Evolutionary conservation across 2,888 invertebrate species (phyloP), one percentile per base, ranked within the genome.

Genomic region (Eristalis intricaria): DNA sequence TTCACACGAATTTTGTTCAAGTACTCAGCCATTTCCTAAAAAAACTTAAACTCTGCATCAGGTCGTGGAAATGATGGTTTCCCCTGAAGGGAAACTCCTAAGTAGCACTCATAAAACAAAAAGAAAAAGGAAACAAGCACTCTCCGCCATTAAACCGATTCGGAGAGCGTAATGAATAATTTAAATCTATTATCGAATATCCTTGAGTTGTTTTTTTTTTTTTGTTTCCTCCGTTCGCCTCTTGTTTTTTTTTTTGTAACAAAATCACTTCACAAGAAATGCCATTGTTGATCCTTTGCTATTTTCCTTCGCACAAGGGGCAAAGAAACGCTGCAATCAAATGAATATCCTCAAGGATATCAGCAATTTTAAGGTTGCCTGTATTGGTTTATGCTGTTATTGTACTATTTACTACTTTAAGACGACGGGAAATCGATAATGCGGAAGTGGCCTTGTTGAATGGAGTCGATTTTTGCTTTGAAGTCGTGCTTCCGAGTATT

Each of bases 121-220:
- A 50, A 50, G 7, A 8, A 50, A 50, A 50, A n/a, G 50, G 50
- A 50, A 50, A 19, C 19, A 50, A 50, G 50, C 19, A 50, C 19
- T 50, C 19, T 19, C 10, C 19, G 19, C 4, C 69, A 13, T 23
- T 32, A 43, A 22, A 23, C n/a, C 58, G 15, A 38, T 60, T 60
- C 10, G 60, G 50, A 19, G 8, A 50, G 19, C 7, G 50, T 19
- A 50, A 13, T 69, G 69, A 29, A 69, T 69, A 69, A 35, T 58
- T 69, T 29, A 69, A 58, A 58, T 69, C 56, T 26, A 69, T 69
- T 69, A 69, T 56, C 58, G 32, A 69, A 32, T 58, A 56, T 58
- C 32, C 22, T 35, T 56, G 56, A 58, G 32, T 23, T 29, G 29
- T 50, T 22, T n/a, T n/a, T n/a, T n/a, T n/a, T n/a, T n/a, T n/a